phyloP scores from a whole-genome alignment of 2,113 vertebrate species.

The Circaetus gallicus region DNA sequence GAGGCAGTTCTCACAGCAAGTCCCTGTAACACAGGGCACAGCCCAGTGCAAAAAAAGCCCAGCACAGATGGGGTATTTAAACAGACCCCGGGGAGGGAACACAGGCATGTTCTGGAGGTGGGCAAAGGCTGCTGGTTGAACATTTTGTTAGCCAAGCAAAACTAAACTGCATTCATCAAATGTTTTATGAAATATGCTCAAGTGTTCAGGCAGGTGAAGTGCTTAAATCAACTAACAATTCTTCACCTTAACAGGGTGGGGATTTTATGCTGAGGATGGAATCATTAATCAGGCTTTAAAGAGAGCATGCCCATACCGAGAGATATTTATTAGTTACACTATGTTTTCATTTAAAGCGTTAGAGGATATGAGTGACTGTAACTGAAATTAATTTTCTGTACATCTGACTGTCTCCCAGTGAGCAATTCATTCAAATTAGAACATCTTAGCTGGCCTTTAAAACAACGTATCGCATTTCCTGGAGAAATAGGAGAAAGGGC shows the following conservation, averaged over 20 bases:
- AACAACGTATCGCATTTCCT: neutral
- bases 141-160: neutral
- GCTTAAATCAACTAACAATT: conserved; percentile 55
- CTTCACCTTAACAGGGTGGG: conserved; percentile 39
- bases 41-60: neutral
- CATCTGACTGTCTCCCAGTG: neutral
- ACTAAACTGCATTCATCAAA: neutral
- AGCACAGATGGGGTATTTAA: neutral
- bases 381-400: conserved; percentile 30
- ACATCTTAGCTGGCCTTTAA: neutral
- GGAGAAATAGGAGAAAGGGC: neutral
- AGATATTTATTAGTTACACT: conserved; percentile 49
- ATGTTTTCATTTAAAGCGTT: conserved; percentile 39
- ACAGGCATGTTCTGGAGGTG: neutral
- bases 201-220: conserved; percentile 44
- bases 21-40: rapidly evolving
- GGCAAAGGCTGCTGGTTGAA: neutral
- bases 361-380: conserved; percentile 22
- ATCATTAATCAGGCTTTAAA: conserved; percentile 46
- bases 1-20: neutral
- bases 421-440: conserved; percentile 21
- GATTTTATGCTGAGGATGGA: conserved; percentile 46
- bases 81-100: neutral
- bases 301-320: neutral
- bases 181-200: neutral